Evolutionary conservation across 1,140 invertebrate species (phyloP), one percentile per base, ranked within the genome.

Genomic region (Megalopta genalis): DNA sequence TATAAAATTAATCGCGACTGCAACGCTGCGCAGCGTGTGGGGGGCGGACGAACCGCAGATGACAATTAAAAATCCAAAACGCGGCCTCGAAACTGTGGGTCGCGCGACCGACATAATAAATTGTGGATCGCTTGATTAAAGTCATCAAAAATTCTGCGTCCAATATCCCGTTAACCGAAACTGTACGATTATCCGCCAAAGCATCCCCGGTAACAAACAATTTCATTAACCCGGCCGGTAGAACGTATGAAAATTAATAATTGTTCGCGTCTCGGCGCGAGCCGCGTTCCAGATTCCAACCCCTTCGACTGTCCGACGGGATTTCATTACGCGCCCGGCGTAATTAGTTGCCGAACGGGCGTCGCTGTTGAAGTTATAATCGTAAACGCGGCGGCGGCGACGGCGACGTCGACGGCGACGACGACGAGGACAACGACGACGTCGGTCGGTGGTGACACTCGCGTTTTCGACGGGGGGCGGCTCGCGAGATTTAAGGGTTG

Each of bases 181-280:
- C 57, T 57, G 21, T 14, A 14, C 23, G 57, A 25, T 25, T 25
- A 59, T 59, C 57, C 57, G 10, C 1, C n/a, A 2, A 32, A 62
- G 23, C 6, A 18, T 62, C 32, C 7, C 32, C 32, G 8, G 8
- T 39, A n/a, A 64, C 27, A 32, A 46, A 49, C 64, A 46, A 46
- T 66, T 66, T 46, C 39, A 46, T 66, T 46, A 66, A 39, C 39
- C 39, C 3, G 14, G 5, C 4, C n/a, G 23, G 25, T 5, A 9
- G 25, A 18, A 21, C 66, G 46, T 25, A 46, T 25, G 42, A 68
- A 66, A 54, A 68, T 32, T 52, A 68, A 68, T 54, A 54, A 67
- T 54, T 25, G 46, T 21, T 68, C 49, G 66, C 64, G 64, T 46
- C 64, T 66, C 39, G n/a, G 42, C 3, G 46, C 25, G n/a, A 46